These are phyloP conservation scores for Brachypodius melanocephalos DNA, from an alignment of 2,113 vertebrate species.

Conservation along the genomic window DNA sequence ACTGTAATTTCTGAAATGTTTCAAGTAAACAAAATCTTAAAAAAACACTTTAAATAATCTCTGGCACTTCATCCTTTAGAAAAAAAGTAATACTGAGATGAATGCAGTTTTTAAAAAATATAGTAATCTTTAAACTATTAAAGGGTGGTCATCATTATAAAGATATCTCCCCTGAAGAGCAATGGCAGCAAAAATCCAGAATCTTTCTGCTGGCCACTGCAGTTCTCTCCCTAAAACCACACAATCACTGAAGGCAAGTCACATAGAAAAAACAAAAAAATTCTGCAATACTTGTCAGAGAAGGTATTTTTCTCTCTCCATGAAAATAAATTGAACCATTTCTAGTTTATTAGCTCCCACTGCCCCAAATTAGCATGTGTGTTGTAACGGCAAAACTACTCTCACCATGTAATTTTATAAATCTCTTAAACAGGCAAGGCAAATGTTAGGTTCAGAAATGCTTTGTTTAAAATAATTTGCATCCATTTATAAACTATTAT, in stretches of 20 bases:
- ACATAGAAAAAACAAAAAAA: neutral
- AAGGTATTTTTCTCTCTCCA: neutral
- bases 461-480: neutral
- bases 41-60: neutral
- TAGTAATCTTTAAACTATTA: neutral
- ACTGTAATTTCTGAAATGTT: neutral
- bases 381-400: neutral
- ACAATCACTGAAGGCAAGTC: neutral
- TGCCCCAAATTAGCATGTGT: neutral
- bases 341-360: neutral
- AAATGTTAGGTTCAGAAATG: conserved; percentile 12
- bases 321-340: neutral
- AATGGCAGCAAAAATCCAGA: neutral
- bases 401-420: neutral
- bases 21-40: neutral
- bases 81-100: neutral
- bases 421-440: neutral
- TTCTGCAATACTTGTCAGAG: neutral
- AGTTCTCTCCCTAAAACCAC: neutral
- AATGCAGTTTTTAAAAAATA: neutral
- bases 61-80: neutral
- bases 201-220: neutral
- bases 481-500: conserved; percentile 6
- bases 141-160: neutral
- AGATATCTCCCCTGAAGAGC: neutral